Evolutionary conservation across 2,113 vertebrate species (phyloP).

Genomic region (Todiramphus saurophagus): DNA sequence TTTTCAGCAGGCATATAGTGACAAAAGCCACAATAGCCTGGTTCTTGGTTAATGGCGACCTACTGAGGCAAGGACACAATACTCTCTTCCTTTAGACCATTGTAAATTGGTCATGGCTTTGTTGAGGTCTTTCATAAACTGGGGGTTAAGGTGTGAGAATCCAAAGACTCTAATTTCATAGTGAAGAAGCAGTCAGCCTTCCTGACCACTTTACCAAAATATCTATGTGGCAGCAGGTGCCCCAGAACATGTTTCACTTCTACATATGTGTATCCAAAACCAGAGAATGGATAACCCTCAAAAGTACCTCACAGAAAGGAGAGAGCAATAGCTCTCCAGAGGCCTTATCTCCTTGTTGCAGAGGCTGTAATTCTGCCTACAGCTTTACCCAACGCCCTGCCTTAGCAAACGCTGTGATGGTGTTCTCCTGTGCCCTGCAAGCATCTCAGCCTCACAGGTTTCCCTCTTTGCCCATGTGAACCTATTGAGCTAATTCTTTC

Average conservation of each 20-base stretch:
- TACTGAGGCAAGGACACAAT: neutral
- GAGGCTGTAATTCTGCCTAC: neutral
- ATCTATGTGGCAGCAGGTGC: neutral
- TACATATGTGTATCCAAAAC: neutral
- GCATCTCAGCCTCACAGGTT: neutral
- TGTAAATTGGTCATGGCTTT: neutral
- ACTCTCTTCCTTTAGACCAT: neutral
- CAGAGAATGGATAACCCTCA: neutral
- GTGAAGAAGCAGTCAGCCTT: neutral
- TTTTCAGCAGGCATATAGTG: neutral
- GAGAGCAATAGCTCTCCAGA: neutral
- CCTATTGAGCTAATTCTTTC: neutral
- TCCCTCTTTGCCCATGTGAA: neutral
- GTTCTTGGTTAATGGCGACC: neutral
- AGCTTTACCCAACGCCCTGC: neutral
- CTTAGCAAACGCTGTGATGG: neutral
- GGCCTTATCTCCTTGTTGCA: neutral
- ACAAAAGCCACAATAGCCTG: neutral
- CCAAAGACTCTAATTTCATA: neutral
- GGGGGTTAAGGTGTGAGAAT: neutral
- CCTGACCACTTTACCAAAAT: neutral
- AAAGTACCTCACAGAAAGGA: neutral
- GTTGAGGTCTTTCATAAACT: neutral
- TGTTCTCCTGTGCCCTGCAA: neutral
- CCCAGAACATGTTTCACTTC: neutral